Base-by-base conservation (phyloP, 2,888 invertebrate genomes). In the Ligdia adustata region DNA sequence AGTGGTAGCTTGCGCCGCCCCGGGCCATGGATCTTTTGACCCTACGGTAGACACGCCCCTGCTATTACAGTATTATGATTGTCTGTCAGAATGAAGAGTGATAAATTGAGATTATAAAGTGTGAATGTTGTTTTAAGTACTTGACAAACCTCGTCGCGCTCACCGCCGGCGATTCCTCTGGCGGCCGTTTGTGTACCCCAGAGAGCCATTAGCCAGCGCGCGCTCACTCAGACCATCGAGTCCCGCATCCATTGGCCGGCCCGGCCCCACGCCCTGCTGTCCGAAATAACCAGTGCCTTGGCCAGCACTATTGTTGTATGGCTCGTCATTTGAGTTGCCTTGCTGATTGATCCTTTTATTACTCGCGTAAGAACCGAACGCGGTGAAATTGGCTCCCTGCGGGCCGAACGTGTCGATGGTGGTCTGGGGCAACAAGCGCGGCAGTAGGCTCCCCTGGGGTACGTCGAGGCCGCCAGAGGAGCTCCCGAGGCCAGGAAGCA, bases 161-260 rank as follows among this genome's bases (percentile, higher is more conserved):
- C 88, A 89, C 77, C 88, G 86, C 65, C 86, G 89, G 76, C 83
- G 88, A 76, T 85, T 83, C 74, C 87, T 85, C 88, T 87, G 90
- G 86, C 90, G 90, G 89, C 87, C 85, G 62, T 80, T 81, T 73
- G 73, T 73, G 81, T 87, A 87, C 86, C 89, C 89, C 89, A 84
- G 75, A 79, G 87, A 84, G 81, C 88, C 86, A 69, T 83, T 81
- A 52, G 79, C 79, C 82, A 64, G 75, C 81, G 81, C 81, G 51
- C n/a, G n/a, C n/a, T n/a, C n/a, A n/a, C 71, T 75, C 60, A 66
- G 65, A 66, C 74, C 72, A 48, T 60, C 70, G 57, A 70, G 78
- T 34, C 74, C 72, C 71, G 75, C 65, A 58, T 71, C 72, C 44
- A 68, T 75, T 4, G 85, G 82, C 66, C 83, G 73, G 44, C 83